Evolutionary conservation across 2,113 vertebrate species (phyloP).

Genomic region (Sakesphorus luctuosus): DNA sequence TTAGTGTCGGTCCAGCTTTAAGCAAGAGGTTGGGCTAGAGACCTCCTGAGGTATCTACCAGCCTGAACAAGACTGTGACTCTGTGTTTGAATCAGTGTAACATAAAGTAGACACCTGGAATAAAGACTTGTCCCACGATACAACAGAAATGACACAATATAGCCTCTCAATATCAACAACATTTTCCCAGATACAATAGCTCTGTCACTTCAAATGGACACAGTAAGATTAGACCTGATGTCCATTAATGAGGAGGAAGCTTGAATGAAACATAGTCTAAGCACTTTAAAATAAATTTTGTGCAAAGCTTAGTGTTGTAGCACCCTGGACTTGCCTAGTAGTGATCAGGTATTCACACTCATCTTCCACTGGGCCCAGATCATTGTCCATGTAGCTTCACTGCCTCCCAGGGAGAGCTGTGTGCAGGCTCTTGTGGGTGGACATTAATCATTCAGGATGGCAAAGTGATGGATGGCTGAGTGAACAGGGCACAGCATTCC

Average conservation of each 20-base stretch:
- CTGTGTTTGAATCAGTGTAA: not conserved
- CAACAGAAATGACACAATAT: not conserved
- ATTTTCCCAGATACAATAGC: not conserved
- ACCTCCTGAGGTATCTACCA: not conserved
- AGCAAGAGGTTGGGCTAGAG: not conserved
- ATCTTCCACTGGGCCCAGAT: not conserved
- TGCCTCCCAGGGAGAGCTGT: not conserved
- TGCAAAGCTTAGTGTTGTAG: accelerated
- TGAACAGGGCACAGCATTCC: not conserved
- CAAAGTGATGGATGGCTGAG: not conserved
- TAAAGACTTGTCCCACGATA: not conserved
- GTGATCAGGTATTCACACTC: not conserved
- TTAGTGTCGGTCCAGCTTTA: not conserved
- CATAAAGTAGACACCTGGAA: not conserved
- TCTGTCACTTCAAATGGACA: not conserved
- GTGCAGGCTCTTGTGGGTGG: not conserved
- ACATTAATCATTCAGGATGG: constrained; percentile 32
- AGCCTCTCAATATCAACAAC: not conserved
- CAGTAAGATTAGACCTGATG: not conserved
- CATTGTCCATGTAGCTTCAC: not conserved
- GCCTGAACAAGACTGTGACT: not conserved
- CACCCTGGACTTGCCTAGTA: not conserved
- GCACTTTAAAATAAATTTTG: not conserved
- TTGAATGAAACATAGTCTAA: not conserved
- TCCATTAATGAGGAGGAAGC: not conserved